Evolutionary conservation across 2,113 vertebrate genomes (phyloP).

Genomic region (Rutilus rutilus): DNA sequence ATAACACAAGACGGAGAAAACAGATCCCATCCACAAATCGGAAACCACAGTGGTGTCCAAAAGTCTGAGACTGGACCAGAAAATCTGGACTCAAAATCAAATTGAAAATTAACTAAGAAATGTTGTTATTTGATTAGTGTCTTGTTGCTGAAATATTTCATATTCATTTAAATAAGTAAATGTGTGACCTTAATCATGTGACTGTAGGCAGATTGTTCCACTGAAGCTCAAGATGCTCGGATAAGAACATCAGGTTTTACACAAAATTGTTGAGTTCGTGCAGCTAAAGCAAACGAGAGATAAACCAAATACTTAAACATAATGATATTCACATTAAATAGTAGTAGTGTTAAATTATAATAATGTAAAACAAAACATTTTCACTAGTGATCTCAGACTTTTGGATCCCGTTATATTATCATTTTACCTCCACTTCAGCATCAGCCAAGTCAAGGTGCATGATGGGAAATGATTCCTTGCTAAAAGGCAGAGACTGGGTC

Average conservation of each 20-base stretch:
- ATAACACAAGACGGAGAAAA: not conserved
- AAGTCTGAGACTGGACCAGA: not conserved
- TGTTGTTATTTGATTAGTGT: not conserved
- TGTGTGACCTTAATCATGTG: too few species aligned
- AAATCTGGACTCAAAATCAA: not conserved
- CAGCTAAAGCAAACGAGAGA: not conserved
- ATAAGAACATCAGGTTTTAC: not conserved
- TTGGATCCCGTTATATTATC: not conserved
- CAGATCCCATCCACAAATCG: not conserved
- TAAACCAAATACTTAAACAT: not conserved
- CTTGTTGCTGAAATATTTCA: too few species aligned
- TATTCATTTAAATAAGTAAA: not conserved
- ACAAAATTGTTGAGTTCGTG: not conserved
- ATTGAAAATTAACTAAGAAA: not conserved
- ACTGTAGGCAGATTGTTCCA: too few species aligned
- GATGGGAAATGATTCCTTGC: slow-evolving; percentile 9
- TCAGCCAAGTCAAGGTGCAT: not conserved
- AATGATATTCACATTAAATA: not conserved
- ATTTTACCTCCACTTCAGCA: slow-evolving; percentile 2
- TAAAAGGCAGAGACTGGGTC: not conserved
- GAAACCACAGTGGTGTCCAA: not conserved
- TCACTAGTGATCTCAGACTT: not conserved
- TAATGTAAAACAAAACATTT: not conserved
- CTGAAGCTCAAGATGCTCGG: too few species aligned
- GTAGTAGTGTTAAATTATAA: not conserved